Base-by-base conservation (phyloP, 2,888 invertebrate species). In the Tenodera sinensis region DNA sequence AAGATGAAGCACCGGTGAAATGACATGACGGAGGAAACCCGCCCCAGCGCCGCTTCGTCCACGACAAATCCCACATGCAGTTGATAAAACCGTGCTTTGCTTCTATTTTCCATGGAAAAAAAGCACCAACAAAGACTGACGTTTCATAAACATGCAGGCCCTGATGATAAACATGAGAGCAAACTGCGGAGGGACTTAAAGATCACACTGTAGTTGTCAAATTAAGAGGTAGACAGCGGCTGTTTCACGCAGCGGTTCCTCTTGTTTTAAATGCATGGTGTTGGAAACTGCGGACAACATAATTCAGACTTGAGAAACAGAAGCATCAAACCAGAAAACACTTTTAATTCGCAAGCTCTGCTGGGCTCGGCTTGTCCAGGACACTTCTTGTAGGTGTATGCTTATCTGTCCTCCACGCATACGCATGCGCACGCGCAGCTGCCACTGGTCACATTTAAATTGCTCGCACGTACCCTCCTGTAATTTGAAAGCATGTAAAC, bases 401-500 rank as follows among this genome's bases (percentile, higher is more conserved):
- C 20, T 71, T 71, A 71, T 25, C 25, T 71, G 0, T 71, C 54
- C 54, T 15, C 54, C 14, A 14, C 54, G 14, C 15, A 3, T 15
- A 14, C 54, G 54, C 54, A 71, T 71, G 54, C 54, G 54, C 54
- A 14, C 2, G 14, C 47, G 3, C 3, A 6, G 47, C 20, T 12
- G 14, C 54, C 20, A 54, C 54, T 4, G 54, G 54, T 15, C 20
- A 71, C 54, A 71, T 71, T 87, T 83, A 83, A 83, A 87, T 87
- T 30, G 30, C 34, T 28, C n/a, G 81, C 87, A 87, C 87, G 87
- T 87, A 87, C 27, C 25, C 27, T 87, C 14, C 87, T 83, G 82
- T 87, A 83, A 87, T 87, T 87, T 34, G 81, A 83, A 83, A 42
- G 84, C 87, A 83, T 82, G 82, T 87, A 87, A 87, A 87, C 83